Evolutionary conservation across 2,797 vertebrate genomes (phyloP), one percentile per base, ranked within the genome.

Genomic region (Schizopygopsis pylzovi): DNA sequence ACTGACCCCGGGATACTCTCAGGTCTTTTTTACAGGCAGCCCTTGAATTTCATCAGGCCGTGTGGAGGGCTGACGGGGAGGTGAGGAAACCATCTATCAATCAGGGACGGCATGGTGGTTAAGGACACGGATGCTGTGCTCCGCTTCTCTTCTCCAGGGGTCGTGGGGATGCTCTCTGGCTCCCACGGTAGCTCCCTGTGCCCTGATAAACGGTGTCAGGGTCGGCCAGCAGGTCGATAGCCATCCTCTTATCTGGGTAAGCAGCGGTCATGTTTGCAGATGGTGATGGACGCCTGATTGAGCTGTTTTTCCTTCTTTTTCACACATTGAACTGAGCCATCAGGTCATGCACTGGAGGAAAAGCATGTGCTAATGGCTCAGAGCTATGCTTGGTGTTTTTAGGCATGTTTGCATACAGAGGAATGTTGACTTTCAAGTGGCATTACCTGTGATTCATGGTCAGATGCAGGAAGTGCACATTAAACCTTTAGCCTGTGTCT

Each of bases 31-130:
- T 84, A 89, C 93, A 93, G 54, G 71, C 77, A 89, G 88, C 86
- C 86, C 91, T 93, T 93, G 93, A 94, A 94, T 95, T 95, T 94
- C 89, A 80, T 92, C 88, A 90, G 88, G 87, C 87, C 85, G 91
- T 91, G 91, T 90, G 89, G 88, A 81, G 87, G 90, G 75, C 68
- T 94, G 86, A 49, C 92, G 90, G 76, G 87, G 59, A 85, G 85
- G 93, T 90, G 91, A 89, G 85, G 91, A 94, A 94, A 92, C 86
- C 85, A 94, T 93, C 86, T 81, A 88, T 93, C 33, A 45, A 20
- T 11, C 79, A 1, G 45, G 25, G 78, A 65, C 78, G 12, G 78
- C 78, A 4, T 22, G 56, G 56, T 47, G 45, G 28, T 78, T 75
- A 41, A 67, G 61, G 63, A 13, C 45, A 59, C 5, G 5, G 49